These are phyloP conservation scores for Cosmorhoe ocellata DNA, from an alignment of 2,888 invertebrate genomes.

Conservation along the genomic window DNA sequence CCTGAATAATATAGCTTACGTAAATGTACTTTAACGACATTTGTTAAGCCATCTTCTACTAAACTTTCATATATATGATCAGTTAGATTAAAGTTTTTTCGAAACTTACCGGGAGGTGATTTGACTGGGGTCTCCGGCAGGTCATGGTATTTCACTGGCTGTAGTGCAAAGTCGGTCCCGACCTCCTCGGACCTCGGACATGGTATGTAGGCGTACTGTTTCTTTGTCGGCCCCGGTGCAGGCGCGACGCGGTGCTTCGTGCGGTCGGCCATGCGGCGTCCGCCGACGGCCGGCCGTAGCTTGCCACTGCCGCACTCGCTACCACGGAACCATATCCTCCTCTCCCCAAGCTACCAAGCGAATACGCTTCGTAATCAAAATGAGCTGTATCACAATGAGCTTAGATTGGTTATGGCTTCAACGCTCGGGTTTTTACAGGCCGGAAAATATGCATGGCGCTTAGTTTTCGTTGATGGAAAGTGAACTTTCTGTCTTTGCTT, in stretches of 20 bases:
- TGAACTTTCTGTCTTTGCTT: not conserved
- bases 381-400: not conserved
- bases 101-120: constrained; percentile 53
- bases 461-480: not conserved
- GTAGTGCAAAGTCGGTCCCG: constrained; percentile 73
- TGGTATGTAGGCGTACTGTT: constrained; percentile 77
- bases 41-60: no score
- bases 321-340: not conserved
- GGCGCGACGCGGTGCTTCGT: constrained; percentile 78
- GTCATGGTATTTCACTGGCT: constrained; percentile 54
- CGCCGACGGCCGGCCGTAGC: constrained; percentile 51
- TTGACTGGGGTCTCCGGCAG: constrained; percentile 61
- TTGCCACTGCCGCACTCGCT: constrained; percentile 41
- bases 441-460: not conserved
- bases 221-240: constrained; percentile 70
- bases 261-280: constrained; percentile 80
- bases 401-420: not conserved
- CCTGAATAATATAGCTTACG: no score
- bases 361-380: not conserved
- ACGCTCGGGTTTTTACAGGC: not conserved
- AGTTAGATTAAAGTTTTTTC: no score
- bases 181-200: constrained; percentile 80
- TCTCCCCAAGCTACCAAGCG: not conserved
- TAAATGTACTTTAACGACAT: no score
- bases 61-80: no score